Base-by-base conservation (phyloP, 1,140 invertebrate species). In the Armadillidium nasatum region DNA sequence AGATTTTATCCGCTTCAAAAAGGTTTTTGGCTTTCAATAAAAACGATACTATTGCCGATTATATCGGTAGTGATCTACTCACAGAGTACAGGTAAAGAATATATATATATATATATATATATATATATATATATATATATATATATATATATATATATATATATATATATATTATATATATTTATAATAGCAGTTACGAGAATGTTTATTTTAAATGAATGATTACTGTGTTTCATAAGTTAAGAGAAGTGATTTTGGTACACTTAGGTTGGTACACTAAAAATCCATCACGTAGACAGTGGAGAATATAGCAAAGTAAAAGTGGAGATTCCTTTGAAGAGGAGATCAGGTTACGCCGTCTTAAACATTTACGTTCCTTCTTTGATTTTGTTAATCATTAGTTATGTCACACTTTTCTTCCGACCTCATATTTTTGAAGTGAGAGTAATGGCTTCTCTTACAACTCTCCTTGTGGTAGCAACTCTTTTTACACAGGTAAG, bases 391-490 rank as follows among this genome's bases (percentile, higher is more conserved):
- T 23, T 73, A 10, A 54, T 22, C 13, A 73, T 73, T 11, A 73
- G 72, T 73, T n/a, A 73, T 44, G 72, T 54, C 7, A 73, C 72
- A 11, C 72, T 73, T 13, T 73, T 73, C 46, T 73, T 73, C 46
- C 54, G 44, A 23, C 13, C 45, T 7, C n/a, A 73, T 7, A 73
- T 73, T 60, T 73, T 50, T 15, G 45, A 73, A 22, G 45, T 73
- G 72, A 73, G 44, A 60, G 44, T 73, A 21, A 73, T 73, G 72
- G 72, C 72, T 0, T 21, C 72, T 44, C 72, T 73, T 60, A 73
- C 72, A 0, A 10, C 72, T 60, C 72, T 50, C 4, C 45, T 73
- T 11, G 72, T 73, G n/a, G n/a, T n/a, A n/a, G 11, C 15, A 73
- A 44, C 15, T 43, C 67, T 23, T 50, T n/a, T 73, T 46, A 73